Evolutionary conservation across 2,888 invertebrate genomes (phyloP), one percentile per base, ranked within the genome.

Genomic region (Dilophus febrilis): DNA sequence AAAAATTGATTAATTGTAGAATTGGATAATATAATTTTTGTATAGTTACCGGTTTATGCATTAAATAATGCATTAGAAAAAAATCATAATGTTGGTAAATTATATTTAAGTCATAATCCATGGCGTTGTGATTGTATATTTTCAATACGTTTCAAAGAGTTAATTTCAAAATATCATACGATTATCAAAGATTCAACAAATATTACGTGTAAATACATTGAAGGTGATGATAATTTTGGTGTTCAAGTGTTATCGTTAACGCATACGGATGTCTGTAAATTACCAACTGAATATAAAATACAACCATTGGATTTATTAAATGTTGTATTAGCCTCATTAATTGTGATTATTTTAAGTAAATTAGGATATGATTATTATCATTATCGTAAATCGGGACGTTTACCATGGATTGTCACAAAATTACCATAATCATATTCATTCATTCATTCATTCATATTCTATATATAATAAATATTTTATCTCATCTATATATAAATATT

Each of bases 101-200:
- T 86, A 26, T 72, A 70, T 51, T 64, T 86, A 1, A 81, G 83
- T 1, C 66, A 70, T 45, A 87, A 87, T 59, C 82, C 85, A 0
- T 87, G 85, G 84, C 66, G 73, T 19, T 87, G 87, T 53, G 81
- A 84, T 51, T 87, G 87, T 48, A 71, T 72, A 46, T 85, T 80
- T 56, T 77, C 79, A 4, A 83, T 84, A 33, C 68, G 74, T 30
- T 81, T 87, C 53, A 79, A 82, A 53, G 77, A 72, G 8, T 22
- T 22, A 22, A 22, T 22, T 6, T 22, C 22, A 22, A 78, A 77
- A 52, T 83, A 84, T 55, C 68, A 74, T 44, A 64, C 67, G 16
- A 71, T 84, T 40, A 72, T 86, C 43, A 65, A 68, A 41, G 85
- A 87, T 51, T 59, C 76, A 3, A 56, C 66, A 16, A 77, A 84